Conservation (phyloP, 2,888 invertebrate genomes). For the Tenthredo notha region DNA sequence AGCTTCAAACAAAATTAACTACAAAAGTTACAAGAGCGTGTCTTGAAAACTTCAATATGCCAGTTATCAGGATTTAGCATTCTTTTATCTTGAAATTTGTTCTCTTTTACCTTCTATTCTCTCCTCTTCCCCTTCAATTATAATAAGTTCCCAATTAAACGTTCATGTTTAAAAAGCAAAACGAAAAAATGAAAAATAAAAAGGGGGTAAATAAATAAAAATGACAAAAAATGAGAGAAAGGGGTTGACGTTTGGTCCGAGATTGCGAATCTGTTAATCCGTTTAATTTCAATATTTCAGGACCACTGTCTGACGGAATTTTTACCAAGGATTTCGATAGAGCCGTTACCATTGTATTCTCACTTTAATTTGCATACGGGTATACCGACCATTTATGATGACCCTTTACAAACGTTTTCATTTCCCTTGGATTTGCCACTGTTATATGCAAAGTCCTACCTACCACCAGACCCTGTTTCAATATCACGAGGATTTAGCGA, state of each 20-base stretch:
- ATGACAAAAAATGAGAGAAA: neutral
- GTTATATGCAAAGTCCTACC: slow-evolving; percentile 20
- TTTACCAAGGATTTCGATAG: neutral
- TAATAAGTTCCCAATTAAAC: neutral
- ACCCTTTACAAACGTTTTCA: slow-evolving; percentile 37
- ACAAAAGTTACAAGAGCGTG: neutral
- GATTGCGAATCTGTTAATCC: slow-evolving; percentile 14
- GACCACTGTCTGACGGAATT: neutral
- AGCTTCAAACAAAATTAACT: neutral
- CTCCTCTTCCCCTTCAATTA: neutral
- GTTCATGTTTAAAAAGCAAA: neutral
- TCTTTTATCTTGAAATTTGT: neutral
- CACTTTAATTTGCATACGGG: slow-evolving; percentile 36
- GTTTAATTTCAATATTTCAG: slow-evolving; percentile 30
- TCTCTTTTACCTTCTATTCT: neutral
- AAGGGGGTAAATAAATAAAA: neutral
- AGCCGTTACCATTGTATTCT: slow-evolving; percentile 34
- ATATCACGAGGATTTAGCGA: slow-evolving; percentile 25
- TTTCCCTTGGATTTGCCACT: slow-evolving; percentile 24
- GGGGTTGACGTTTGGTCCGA: neutral
- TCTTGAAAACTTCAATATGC: neutral
- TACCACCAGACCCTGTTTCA: neutral
- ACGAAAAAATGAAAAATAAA: neutral
- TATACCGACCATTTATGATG: neutral
- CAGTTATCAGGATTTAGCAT: neutral